phyloP scores from a whole-genome alignment of 2,888 invertebrate species.

The Danaus chrysippus region DNA sequence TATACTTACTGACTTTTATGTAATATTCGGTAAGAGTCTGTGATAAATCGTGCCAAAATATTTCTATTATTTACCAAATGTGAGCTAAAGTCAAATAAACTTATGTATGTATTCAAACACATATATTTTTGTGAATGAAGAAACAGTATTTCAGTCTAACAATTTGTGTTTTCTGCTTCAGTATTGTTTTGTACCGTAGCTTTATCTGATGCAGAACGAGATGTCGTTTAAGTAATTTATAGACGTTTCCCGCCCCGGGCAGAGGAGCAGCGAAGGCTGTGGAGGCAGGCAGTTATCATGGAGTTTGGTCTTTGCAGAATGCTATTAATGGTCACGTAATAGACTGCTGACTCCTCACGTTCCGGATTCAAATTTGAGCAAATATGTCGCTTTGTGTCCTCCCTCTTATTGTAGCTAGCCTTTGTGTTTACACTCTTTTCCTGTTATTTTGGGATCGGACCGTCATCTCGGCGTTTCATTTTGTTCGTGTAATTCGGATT shows the following conservation, averaged over 20 bases:
- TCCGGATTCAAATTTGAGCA: conserved; percentile 69
- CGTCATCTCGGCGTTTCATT: conserved; percentile 47
- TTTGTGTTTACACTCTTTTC: conserved; percentile 57
- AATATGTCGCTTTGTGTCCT: conserved; percentile 55
- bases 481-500: conserved; percentile 39
- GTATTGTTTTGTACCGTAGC: conserved; percentile 74
- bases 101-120: not conserved
- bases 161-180: conserved; percentile 66
- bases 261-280: conserved; percentile 57
- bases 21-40: not conserved
- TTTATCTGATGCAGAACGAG: conserved; percentile 75
- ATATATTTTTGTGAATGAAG: not conserved
- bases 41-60: not conserved
- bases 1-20: conserved; percentile 7
- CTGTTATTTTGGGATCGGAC: conserved; percentile 52
- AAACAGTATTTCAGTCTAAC: conserved; percentile 49
- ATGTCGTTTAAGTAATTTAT: conserved; percentile 76
- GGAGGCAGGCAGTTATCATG: conserved; percentile 48
- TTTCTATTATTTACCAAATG: not conserved
- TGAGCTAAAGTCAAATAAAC: not conserved
- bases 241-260: conserved; percentile 71
- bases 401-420: conserved; percentile 55
- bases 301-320: conserved; percentile 47
- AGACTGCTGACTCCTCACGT: conserved; percentile 64
- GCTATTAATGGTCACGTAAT: conserved; percentile 72